Conservation (phyloP, 92 coral and sea anemone species). For the Paramuricea clavata region DNA sequence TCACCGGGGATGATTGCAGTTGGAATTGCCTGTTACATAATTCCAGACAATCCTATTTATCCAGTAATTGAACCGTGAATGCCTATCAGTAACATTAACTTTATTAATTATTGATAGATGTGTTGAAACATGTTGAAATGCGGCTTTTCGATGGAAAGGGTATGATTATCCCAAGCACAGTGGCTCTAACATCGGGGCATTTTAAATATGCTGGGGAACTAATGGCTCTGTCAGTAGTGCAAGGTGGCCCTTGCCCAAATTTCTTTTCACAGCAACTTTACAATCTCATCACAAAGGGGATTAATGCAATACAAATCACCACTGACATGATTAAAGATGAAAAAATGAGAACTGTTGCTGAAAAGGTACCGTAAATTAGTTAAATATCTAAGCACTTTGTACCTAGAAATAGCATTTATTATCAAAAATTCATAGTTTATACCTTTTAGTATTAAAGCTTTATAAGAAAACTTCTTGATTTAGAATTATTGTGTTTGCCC, state of each 20-base stretch:
- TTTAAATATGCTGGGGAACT: slow-evolving; percentile 47
- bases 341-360: background rate
- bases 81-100: background rate
- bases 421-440: background rate
- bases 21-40: no score
- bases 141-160: slow-evolving; percentile 25
- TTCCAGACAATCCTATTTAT: background rate
- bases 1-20: no score
- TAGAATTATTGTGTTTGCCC: background rate
- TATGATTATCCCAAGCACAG: slow-evolving; percentile 25
- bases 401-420: background rate
- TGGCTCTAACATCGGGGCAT: slow-evolving; percentile 18
- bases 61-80: background rate
- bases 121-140: slow-evolving; percentile 32
- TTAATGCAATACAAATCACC: background rate
- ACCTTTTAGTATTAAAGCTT: background rate
- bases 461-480: background rate
- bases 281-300: background rate
- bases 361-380: background rate
- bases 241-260: slow-evolving; percentile 32
- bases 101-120: slow-evolving; percentile 16
- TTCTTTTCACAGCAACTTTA: slow-evolving; percentile 18
- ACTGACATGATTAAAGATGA: slow-evolving; percentile 13
- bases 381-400: background rate
- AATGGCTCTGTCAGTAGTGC: slow-evolving; percentile 29